Evolutionary conservation across 2,113 vertebrate species (phyloP).

Genomic region (Eira barbara): DNA sequence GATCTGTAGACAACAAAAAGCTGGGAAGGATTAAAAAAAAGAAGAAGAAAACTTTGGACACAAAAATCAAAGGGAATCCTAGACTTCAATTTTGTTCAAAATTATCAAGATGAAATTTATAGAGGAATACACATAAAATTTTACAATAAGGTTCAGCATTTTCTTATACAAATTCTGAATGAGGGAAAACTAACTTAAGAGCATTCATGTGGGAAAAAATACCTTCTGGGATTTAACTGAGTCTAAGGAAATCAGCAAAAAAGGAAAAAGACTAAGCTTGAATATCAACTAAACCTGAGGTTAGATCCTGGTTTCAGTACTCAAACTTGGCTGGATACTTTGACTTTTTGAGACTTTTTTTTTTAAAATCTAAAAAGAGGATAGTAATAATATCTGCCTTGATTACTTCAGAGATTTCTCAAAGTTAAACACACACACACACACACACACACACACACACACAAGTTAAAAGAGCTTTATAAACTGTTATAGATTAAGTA

Average conservation of each 20-base stretch:
- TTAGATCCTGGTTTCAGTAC: not conserved
- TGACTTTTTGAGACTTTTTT: not conserved
- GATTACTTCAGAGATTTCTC: not conserved
- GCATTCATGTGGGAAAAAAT: not conserved
- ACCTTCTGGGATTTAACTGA: not conserved
- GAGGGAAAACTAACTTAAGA: not conserved
- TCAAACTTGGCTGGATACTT: not conserved
- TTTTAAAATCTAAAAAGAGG: not conserved
- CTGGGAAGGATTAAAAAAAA: not conserved
- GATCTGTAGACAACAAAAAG: not conserved
- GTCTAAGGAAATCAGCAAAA: not conserved
- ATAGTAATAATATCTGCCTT: not conserved
- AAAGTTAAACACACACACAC: not conserved
- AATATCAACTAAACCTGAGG: not conserved
- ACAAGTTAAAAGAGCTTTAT: not conserved
- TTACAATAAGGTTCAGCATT: not conserved
- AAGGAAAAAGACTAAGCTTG: not conserved
- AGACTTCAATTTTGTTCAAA: not conserved
- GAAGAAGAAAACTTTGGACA: not conserved
- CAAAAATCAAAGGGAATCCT: not conserved
- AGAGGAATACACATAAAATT: not conserved
- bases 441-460: not conserved
- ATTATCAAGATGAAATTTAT: not conserved
- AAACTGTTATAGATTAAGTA: not conserved
- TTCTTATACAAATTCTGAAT: not conserved